Conservation (phyloP, 2,888 invertebrate species). For the Rotaria macrura region DNA sequence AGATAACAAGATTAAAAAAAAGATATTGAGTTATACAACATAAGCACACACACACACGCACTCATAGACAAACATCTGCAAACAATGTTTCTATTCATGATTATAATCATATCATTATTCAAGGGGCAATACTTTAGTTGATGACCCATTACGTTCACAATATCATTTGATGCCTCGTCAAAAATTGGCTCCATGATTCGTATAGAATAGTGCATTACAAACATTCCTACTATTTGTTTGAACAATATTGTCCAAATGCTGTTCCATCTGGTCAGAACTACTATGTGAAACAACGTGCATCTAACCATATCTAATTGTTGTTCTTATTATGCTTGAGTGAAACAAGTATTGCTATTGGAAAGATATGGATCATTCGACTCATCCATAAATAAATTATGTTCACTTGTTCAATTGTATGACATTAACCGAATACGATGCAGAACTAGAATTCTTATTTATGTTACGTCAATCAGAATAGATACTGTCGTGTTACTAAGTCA, state of each 20-base stretch:
- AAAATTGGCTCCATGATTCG: constrained; percentile 56
- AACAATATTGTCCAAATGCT: constrained; percentile 53
- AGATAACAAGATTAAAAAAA: constrained; percentile 3
- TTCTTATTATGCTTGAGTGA: no score
- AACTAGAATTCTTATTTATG: neutral
- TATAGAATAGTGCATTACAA: constrained; percentile 53
- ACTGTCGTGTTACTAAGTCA: neutral
- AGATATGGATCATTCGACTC: constrained; percentile 53
- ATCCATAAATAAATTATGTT: constrained; percentile 51
- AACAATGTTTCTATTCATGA: neutral
- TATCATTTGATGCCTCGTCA: constrained; percentile 30
- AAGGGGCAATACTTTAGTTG: neutral
- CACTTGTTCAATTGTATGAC: neutral
- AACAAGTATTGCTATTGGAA: constrained; percentile 53
- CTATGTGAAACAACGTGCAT: neutral
- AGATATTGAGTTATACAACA: neutral
- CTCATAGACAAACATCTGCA: neutral
- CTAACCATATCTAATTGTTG: neutral
- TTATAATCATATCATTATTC: neutral
- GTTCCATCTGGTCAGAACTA: neutral
- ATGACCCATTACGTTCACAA: constrained; percentile 32
- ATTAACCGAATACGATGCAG: neutral
- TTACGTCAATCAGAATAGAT: neutral
- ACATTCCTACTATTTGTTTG: constrained; percentile 53
- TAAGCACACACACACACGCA: neutral